Evolutionary conservation across 1,140 invertebrate species (phyloP), one percentile per base, ranked within the genome.

Genomic region (Heliothis virescens): DNA sequence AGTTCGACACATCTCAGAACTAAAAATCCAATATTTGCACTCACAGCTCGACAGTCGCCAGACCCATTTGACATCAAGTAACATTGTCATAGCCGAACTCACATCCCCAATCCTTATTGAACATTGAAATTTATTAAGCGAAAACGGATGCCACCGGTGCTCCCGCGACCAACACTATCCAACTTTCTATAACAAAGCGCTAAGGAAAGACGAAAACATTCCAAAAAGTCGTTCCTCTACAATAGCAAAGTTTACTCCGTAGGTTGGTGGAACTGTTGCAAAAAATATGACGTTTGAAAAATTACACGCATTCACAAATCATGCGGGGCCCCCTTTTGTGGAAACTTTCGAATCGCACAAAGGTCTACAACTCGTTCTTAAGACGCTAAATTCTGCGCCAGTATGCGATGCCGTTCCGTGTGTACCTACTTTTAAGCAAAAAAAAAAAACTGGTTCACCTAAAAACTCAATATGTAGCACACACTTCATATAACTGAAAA

Each of bases 271-370:
- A 91, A 90, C 86, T 86, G 91, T 92, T 91, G 90, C 91, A 92
- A 94, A 94, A 94, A 94, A 94, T 94, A 92, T 94, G 92, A 94
- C 91, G 90, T 91, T 89, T 94, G 93, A 94, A 94, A 94, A 94
- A 94, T 94, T 93, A 94, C 92, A 94, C 93, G 90, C 91, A 92
- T 93, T 94, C 93, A 94, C 92, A 94, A 94, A 94, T 94, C 92
- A 92, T 92, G 86, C 91, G 90, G 90, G 92, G 87, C 29, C 89
- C 86, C 88, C 91, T 90, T 91, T 93, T 93, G 91, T 94, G 85
- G 80, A 94, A 93, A 94, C 83, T 94, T 94, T 90, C 76, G 83
- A 86, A 79, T 79, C 85, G 87, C 88, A 90, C 91, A 93, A 93
- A 93, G 92, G 87, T 89, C 86, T 90, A 89, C 74, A 90, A 93